phyloP scores from a whole-genome alignment of 1,140 invertebrate genomes.

The Leptopilina boulardi region DNA sequence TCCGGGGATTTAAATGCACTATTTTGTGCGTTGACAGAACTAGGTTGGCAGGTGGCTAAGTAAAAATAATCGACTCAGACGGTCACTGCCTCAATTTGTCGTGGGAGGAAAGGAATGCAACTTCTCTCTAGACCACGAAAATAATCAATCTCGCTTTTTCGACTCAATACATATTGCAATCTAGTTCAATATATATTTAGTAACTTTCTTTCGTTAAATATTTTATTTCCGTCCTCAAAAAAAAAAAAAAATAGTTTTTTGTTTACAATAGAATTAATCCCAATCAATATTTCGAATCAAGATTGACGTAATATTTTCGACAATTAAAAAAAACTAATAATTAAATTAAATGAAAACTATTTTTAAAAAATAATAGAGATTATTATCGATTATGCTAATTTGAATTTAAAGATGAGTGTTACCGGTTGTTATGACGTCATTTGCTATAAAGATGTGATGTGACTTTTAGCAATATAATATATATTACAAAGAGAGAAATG shows the following conservation, averaged over 20 bases:
- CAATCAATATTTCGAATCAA: too few relatives aligned
- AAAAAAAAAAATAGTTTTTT: not conserved
- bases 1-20: not conserved
- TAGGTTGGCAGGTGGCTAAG: constrained; percentile 14
- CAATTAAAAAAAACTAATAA: too few relatives aligned
- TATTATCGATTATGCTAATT: constrained; percentile 47
- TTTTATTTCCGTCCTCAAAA: not conserved
- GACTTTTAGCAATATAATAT: not conserved
- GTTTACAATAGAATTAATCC: not conserved
- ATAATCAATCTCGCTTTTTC: not conserved
- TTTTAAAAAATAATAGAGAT: not conserved
- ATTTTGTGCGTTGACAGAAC: constrained; percentile 20
- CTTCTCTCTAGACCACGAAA: not conserved
- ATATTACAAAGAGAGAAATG: constrained; percentile 39
- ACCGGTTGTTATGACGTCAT: constrained; percentile 49
- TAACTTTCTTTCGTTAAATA: not conserved
- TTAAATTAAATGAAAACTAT: not conserved
- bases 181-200: not conserved
- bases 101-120: constrained; percentile 6
- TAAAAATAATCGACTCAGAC: constrained; percentile 22
- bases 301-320: too few relatives aligned
- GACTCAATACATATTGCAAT: not conserved
- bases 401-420: constrained; percentile 41
- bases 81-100: not conserved
- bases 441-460: not conserved